phyloP scores from a whole-genome alignment of 2,888 invertebrate species.

The Chrysolina haemoptera region DNA sequence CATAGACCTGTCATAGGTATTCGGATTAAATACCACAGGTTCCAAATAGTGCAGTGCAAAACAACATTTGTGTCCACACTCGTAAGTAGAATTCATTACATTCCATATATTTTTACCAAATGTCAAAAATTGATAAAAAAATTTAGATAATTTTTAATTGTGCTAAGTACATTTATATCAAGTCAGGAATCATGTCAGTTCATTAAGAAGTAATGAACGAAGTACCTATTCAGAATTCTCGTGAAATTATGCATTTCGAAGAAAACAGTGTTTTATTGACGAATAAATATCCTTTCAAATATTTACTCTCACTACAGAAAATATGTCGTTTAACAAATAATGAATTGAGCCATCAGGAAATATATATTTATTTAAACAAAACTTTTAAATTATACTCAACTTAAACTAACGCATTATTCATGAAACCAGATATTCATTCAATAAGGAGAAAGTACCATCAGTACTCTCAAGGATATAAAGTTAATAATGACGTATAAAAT shows the following conservation, averaged over 20 bases:
- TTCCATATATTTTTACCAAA: no score
- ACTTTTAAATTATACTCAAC: slow-evolving; percentile 29
- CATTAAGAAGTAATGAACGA: no score
- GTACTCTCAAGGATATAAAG: neutral
- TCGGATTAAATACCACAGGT: no score
- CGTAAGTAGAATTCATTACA: no score
- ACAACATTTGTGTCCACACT: no score
- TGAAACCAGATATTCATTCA: slow-evolving; percentile 8
- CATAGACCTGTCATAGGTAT: no score
- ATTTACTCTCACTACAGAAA: neutral
- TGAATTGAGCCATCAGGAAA: slow-evolving; percentile 43
- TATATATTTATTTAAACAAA: slow-evolving; percentile 48
- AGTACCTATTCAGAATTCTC: no score
- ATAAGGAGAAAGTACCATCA: neutral
- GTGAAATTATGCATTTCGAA: neutral
- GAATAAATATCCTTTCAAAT: slow-evolving; percentile 4
- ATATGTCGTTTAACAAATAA: slow-evolving; percentile 22
- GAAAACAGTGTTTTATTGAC: neutral
- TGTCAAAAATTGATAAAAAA: no score
- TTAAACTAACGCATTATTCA: neutral
- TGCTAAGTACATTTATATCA: no score
- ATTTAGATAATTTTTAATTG: no score
- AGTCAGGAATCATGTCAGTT: no score
- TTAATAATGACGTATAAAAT: neutral
- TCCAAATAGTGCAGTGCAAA: no score